phyloP scores from a whole-genome alignment of 2,888 invertebrate species.

The Tetragonula carbonaria region DNA sequence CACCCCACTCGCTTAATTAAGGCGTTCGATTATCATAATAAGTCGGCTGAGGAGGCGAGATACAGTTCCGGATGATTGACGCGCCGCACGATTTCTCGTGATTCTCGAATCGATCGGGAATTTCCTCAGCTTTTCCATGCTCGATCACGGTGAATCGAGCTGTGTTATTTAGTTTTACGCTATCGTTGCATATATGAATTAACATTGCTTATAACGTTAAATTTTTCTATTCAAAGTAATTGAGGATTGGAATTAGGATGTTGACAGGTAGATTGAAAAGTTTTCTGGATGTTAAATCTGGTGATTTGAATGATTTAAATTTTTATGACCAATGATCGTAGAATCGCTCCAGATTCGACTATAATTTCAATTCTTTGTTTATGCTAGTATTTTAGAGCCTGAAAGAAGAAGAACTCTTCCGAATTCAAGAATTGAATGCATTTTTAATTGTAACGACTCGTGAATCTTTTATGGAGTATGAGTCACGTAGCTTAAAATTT shows the following conservation, averaged over 20 bases:
- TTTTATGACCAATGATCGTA: no score
- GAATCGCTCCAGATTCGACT: no score
- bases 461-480: no score
- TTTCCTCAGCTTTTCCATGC: not conserved
- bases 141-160: not conserved
- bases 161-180: not conserved
- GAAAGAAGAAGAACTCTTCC: no score
- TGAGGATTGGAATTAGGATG: not conserved
- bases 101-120: slow-evolving; percentile 15
- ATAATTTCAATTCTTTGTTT: no score
- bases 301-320: no score
- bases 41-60: slow-evolving; percentile 16
- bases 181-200: not conserved
- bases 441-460: no score
- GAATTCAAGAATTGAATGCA: no score
- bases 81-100: slow-evolving; percentile 24
- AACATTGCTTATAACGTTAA: not conserved
- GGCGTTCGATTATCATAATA: slow-evolving; percentile 65
- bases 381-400: no score
- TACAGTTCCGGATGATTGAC: slow-evolving; percentile 58
- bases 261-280: not conserved
- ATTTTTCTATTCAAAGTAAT: not conserved
- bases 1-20: slow-evolving; percentile 66
- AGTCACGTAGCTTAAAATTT: no score
- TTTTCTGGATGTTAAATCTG: not conserved